Percentiles rank a stretch among this genome's conserved stretches.
Evolutionary conservation across 2,888 invertebrate genomes (phyloP).

Genomic region (Mimas tiliae): DNA sequence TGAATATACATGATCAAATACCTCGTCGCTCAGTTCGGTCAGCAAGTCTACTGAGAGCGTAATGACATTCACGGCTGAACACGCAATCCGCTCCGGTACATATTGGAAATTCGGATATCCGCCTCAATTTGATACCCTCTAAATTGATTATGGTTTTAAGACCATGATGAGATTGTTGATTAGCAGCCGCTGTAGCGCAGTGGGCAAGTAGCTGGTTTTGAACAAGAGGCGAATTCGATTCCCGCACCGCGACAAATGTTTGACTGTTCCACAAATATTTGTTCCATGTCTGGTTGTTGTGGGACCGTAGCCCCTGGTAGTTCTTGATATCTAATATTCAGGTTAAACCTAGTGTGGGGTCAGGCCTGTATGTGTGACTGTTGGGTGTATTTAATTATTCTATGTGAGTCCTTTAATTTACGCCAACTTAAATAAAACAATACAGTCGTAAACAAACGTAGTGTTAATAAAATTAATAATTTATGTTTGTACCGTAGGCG

Average conservation of each 20-base stretch:
- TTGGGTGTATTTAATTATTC: neutral
- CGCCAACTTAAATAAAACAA: neutral
- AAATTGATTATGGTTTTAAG: conserved; percentile 25
- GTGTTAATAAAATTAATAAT: neutral
- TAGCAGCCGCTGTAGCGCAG: no score
- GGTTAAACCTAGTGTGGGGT: no score
- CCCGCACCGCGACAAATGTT: no score
- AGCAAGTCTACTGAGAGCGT: conserved; percentile 38
- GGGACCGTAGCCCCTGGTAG: no score
- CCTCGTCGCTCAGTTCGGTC: neutral
- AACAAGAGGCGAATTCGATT: no score
- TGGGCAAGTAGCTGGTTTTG: no score
- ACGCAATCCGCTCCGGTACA: conserved; percentile 42
- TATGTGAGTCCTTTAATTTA: neutral
- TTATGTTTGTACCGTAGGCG: no score
- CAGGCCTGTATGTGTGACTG: no score
- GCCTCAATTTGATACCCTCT: conserved; percentile 51
- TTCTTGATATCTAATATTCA: no score
- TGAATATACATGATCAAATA: neutral
- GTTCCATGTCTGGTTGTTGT: no score
- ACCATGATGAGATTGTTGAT: conserved; percentile 9
- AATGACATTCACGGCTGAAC: conserved; percentile 60
- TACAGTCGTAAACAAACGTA: neutral
- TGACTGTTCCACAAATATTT: no score
- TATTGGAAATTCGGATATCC: conserved; percentile 49